phyloP scores from a whole-genome alignment of 2,888 invertebrate genomes.

The Osedax frankpressi region DNA sequence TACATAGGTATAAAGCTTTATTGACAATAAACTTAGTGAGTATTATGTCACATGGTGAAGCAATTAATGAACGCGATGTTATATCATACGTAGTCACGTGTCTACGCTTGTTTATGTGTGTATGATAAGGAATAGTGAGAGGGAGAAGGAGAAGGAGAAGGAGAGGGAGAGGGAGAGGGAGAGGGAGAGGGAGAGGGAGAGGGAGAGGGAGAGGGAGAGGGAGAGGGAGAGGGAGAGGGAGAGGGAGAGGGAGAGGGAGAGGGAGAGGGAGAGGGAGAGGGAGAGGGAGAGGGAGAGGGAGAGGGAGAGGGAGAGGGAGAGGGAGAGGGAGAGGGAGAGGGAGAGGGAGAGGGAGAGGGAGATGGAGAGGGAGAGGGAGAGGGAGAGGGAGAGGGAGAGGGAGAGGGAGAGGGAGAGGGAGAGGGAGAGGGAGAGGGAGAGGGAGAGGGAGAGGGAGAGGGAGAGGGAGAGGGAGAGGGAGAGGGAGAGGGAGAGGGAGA shows the following conservation, averaged over 20 bases:
- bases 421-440: constrained; percentile 5
- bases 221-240: neutral
- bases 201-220: neutral
- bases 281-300: neutral
- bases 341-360: too few relatives aligned
- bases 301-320: neutral
- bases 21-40: too few relatives aligned
- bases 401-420: neutral
- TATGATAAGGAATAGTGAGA: too few relatives aligned
- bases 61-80: too few relatives aligned
- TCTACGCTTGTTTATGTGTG: too few relatives aligned
- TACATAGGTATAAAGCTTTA: too few relatives aligned
- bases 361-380: too few relatives aligned
- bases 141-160: too few relatives aligned
- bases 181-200: too few relatives aligned
- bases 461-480: neutral
- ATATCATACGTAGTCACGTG: too few relatives aligned
- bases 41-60: too few relatives aligned
- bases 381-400: constrained; percentile 5
- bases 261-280: neutral
- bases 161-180: too few relatives aligned
- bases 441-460: neutral
- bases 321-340: neutral
- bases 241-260: neutral
- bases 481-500: neutral